Percentiles rank a stretch among this genome's conserved stretches.
Conservation (phyloP, 2,113 vertebrate genomes). For the Sebastes schlegelii region DNA sequence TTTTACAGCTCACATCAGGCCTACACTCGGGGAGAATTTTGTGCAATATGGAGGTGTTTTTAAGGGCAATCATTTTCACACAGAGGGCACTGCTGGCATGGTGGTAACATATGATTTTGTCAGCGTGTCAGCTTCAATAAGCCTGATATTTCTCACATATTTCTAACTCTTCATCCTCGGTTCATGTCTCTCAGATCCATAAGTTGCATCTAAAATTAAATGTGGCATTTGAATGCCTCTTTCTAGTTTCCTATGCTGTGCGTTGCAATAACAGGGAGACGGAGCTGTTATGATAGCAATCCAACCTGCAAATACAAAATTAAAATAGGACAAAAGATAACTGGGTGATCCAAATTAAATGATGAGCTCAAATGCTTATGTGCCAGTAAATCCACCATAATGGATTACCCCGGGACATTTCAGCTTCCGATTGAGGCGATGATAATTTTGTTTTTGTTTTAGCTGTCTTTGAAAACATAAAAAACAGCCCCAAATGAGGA, state of each 20-base stretch:
- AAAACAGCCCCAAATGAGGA: not conserved
- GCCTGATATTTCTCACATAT: not conserved
- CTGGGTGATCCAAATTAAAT: slow-evolving; percentile 48
- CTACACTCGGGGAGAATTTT: not conserved
- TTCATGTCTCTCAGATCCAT: slow-evolving; percentile 31
- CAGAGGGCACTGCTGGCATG: not conserved
- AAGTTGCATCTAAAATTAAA: slow-evolving; percentile 50
- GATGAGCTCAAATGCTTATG: slow-evolving; percentile 30
- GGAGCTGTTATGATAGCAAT: not conserved
- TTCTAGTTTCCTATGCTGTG: slow-evolving; percentile 17
- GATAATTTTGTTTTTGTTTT: not conserved
- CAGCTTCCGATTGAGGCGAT: not conserved
- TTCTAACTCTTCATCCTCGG: slow-evolving; percentile 2
- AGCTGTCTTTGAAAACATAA: not conserved
- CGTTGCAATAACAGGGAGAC: not conserved
- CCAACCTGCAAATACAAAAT: slow-evolving; percentile 33
- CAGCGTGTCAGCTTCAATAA: not conserved
- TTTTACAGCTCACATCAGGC: slow-evolving; percentile 25
- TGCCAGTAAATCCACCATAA: slow-evolving; percentile 35
- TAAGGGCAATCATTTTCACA: not conserved
- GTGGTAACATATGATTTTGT: slow-evolving; percentile 21
- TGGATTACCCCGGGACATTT: slow-evolving; percentile 19
- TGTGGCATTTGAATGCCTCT: slow-evolving; percentile 31
- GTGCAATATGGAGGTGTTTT: slow-evolving; percentile 4
- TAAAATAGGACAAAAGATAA: slow-evolving; percentile 48